Base-by-base conservation (phyloP, 1,140 invertebrate genomes). In the Drosophila busckii region DNA sequence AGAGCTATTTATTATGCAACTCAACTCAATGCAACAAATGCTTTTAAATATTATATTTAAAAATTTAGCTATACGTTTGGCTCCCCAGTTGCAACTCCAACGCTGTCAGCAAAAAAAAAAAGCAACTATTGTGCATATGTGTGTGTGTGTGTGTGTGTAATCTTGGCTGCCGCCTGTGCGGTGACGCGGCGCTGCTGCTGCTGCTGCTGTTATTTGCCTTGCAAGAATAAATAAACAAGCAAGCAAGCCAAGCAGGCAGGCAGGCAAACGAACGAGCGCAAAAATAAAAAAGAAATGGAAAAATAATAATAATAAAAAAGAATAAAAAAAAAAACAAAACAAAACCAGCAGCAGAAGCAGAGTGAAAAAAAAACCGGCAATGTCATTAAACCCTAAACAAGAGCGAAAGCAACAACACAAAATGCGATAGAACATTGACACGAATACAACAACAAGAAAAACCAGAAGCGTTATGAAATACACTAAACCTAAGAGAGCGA, bases 351-450 rank as follows among this genome's bases (percentile, higher is more conserved):
- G n/a, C n/a, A n/a, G n/a, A n/a, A n/a, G n/a, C n/a, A n/a, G n/a
- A 28, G 38, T 46, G n/a, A 38, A 28, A 23, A 28, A 67, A 69
- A 75, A 71, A 68, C 78, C 71, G 80, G 71, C 83, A 84, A 83
- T 83, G 83, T 85, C 83, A 85, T 85, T 85, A 85, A 85, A 85
- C 83, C 82, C 76, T 85, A 78, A 73, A 84, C 68, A 83, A 80
- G 67, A 76, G 65, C 65, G 71, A 84, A 78, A 82, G 66, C 65
- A 84, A 85, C 62, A 82, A 84, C 58, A 83, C 58, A 78, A 73
- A 73, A 54, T 60, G 59, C 70, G 65, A 65, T 69, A 76, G 70
- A 75, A 75, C 70, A 75, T 75, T 75, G 70, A 75, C 70, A 75
- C 70, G 70, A 73, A 73, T 71, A 75, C 70, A 78, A 71, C 70